These are phyloP conservation scores for Neopipo cinnamomea DNA, from an alignment of 2,113 vertebrate genomes.

Conservation along the genomic window DNA sequence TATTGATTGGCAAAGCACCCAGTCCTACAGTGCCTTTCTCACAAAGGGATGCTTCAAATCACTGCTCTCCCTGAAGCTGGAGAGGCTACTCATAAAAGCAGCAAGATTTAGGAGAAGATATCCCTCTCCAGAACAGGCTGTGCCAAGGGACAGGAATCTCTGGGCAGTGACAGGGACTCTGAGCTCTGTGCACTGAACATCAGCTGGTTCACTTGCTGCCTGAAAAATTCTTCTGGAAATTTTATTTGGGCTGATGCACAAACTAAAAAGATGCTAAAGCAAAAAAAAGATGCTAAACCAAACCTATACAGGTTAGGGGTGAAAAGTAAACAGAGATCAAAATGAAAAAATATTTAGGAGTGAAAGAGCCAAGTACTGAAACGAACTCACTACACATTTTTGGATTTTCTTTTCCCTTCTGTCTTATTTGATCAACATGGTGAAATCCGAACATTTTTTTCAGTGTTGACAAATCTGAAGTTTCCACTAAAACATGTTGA, in stretches of 20 bases:
- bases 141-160: background rate
- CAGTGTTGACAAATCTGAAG: background rate
- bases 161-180: background rate
- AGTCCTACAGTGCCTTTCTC: background rate
- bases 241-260: background rate
- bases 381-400: accelerated
- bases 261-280: too few relatives aligned
- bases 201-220: background rate
- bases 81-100: background rate
- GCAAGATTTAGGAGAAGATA: background rate
- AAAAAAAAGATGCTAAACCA: background rate
- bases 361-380: background rate
- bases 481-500: background rate
- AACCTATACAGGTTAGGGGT: background rate
- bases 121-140: background rate
- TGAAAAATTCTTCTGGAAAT: background rate
- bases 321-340: background rate
- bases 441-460: background rate
- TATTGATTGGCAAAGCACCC: background rate
- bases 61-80: background rate
- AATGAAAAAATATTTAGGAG: background rate
- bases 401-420: background rate
- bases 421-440: background rate
- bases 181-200: background rate
- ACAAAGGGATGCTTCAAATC: background rate